A percentile compares a stretch with the other conserved stretches of the same genome.
These are phyloP conservation scores for Acanthosepion pharaonis DNA, from an alignment of 2,888 invertebrate genomes.

Conservation along the genomic window DNA sequence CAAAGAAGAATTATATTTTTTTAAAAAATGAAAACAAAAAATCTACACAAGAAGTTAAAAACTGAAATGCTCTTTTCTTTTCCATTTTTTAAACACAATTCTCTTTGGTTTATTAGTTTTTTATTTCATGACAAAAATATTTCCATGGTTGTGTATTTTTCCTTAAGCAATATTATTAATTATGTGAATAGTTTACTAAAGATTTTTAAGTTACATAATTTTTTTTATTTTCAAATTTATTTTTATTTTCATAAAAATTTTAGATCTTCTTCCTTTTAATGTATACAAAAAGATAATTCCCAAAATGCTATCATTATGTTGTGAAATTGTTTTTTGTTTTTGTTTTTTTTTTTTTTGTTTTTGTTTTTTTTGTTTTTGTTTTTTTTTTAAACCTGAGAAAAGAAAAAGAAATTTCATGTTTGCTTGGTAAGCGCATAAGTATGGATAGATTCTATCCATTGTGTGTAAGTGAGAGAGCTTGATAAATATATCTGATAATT, in stretches of 20 bases:
- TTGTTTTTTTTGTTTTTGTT: background rate
- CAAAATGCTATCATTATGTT: background rate
- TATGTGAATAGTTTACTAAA: background rate
- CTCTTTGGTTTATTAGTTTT: background rate
- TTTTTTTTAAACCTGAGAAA: background rate
- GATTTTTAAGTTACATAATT: background rate
- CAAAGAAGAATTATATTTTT: background rate
- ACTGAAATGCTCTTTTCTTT: background rate
- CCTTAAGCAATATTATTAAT: background rate
- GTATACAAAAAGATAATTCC: background rate
- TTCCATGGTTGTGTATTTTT: slow-evolving; percentile 22
- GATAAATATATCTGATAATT: background rate
- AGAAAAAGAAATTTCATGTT: background rate
- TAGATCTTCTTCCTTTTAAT: background rate
- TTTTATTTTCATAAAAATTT: background rate
- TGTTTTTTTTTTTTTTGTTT: background rate
- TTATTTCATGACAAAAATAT: background rate
- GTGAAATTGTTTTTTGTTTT: background rate
- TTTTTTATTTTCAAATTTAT: background rate
- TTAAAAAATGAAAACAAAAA: background rate
- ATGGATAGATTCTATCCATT: background rate
- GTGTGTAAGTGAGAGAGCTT: background rate
- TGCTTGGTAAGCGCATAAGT: background rate
- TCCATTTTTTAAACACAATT: background rate
- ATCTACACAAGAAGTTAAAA: slow-evolving; percentile 13